Base-by-base conservation (phyloP, 2,113 vertebrate species). In the Gobius niger region DNA sequence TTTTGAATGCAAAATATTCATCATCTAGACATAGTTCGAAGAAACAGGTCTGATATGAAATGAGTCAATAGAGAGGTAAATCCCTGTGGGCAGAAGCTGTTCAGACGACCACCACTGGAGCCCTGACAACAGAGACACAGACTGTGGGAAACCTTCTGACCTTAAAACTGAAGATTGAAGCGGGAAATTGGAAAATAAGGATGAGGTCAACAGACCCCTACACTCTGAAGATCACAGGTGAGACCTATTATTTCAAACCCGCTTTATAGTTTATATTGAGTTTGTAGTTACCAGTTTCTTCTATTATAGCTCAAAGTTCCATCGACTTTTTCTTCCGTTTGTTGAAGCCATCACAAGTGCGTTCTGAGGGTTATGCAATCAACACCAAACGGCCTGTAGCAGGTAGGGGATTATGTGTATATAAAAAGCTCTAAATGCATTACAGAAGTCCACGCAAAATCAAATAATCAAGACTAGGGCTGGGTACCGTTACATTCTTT, bases 261-360 rank as follows among this genome's bases (percentile, higher is more conserved):
- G 54, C 11, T 7, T 57, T 60, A n/a, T 60, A 2, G 34, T 42
- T n/a, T 15, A 60, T 8, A 5, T 60, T 60, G 13, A 10, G 14
- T 49, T 5, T 46, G 10, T 46, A 49, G 24, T 10, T 49, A 49
- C 1, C 1, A 7, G 4, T 46, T 40, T 16, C 61, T 71, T 73
- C 19, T 9, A 47, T 69, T 72, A 16, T 62, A 88, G 87, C 74
- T 54, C 60, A 81, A 9, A 88, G 82, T 65, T 13, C 41, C 8
- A 52, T 78, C n/a, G 74, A 80, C 16, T 72, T 88, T 70, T 62
- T 82, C 15, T 81, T 78, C 64, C 7, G 73, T 44, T 83, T 88
- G 73, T 47, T 85, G 80, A 59, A 80, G 19, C 24, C 1, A 6
- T 68, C 67, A 1, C 6, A 68, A 15, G 63, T 78, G 8, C 62